phyloP scores from a whole-genome alignment of 2,113 vertebrate genomes.

The Pseudolaguvia tuberculata region DNA sequence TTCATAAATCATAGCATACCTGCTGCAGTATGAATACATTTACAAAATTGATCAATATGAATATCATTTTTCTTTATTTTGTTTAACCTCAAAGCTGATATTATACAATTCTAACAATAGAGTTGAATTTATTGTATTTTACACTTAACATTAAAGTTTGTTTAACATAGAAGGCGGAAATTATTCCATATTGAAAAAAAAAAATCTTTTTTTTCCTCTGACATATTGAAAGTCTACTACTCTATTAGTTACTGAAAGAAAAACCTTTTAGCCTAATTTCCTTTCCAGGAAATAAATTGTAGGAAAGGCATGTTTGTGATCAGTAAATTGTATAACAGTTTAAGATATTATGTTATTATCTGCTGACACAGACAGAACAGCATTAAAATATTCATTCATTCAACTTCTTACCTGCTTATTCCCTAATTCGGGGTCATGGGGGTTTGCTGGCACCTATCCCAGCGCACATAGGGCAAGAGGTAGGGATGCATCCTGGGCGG shows the following conservation, averaged over 20 bases:
- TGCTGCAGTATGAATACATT: neutral
- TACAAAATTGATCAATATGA: neutral
- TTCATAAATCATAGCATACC: conserved; percentile 11
- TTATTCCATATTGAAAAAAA: neutral
- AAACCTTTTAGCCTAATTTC: conserved; percentile 16
- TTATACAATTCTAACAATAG: neutral
- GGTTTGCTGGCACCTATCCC: too few relatives aligned
- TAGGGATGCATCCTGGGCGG: too few relatives aligned
- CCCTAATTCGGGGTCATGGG: too few relatives aligned
- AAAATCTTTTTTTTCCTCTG: neutral
- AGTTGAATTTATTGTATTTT: neutral
- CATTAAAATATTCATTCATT: too few relatives aligned
- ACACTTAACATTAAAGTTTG: neutral
- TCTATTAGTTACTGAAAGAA: neutral
- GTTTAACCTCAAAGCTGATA: neutral
- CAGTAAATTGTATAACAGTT: conserved; percentile 12
- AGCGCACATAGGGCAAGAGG: too few relatives aligned
- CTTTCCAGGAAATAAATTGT: conserved; percentile 17
- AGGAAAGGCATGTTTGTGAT: conserved; percentile 15
- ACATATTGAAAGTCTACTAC: conserved; percentile 9
- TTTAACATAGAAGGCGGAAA: neutral
- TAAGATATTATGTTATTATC: conserved; percentile 27
- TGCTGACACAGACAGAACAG: neutral
- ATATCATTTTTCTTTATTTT: conserved; percentile 2
- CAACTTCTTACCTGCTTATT: too few relatives aligned